Evolutionary conservation across 1,140 invertebrate species (phyloP), one percentile per base, ranked within the genome.

Genomic region (Drosophila tsacasi): DNA sequence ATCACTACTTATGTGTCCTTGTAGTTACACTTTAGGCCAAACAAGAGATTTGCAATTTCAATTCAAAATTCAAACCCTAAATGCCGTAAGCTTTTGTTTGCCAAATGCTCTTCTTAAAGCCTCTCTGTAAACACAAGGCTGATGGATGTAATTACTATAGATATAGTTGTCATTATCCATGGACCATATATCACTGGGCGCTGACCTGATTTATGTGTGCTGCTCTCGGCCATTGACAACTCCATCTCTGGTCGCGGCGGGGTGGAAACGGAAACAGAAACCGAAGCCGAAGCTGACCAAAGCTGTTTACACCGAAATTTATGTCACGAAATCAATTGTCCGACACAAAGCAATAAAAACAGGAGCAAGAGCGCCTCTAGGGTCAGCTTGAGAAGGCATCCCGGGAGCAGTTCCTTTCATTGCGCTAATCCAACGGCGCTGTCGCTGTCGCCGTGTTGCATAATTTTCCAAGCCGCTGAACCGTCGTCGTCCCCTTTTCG

Each of bases 301-400:
- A 79, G 71, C 83, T 87, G 79, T 86, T 86, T 86, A 86, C 83
- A 86, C 44, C 58, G 60, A 86, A 86, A 87, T 79, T 68, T 76
- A 87, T 83, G 83, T 86, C 83, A 87, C 79, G 73, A 61, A 80
- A 86, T 86, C 83, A 86, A 86, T 86, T 86, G 83, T 86, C 71
- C 83, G 55, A 87, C 83, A 71, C 79, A 79, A 57, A 44, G 76
- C 83, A 86, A 86, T 83, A 86, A 86, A 86, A 86, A 79, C 79
- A 87, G 68, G 60, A 19, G 37, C 58, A n/a, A n/a, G n/a, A n/a
- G 35, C 57, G 35, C 62, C n/a, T n/a, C n/a, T n/a, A 49, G 75
- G 76, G 75, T 79, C 76, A 79, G 40, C 55, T 10, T 47, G 64
- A 40, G 59, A 63, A 5, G 42, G 10, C 5, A 44, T 12, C 2